Percentiles rank a stretch among this genome's conserved stretches.
These are phyloP conservation scores for Carassius auratus DNA, from an alignment of 2,113 vertebrate species.

Conservation along the genomic window DNA sequence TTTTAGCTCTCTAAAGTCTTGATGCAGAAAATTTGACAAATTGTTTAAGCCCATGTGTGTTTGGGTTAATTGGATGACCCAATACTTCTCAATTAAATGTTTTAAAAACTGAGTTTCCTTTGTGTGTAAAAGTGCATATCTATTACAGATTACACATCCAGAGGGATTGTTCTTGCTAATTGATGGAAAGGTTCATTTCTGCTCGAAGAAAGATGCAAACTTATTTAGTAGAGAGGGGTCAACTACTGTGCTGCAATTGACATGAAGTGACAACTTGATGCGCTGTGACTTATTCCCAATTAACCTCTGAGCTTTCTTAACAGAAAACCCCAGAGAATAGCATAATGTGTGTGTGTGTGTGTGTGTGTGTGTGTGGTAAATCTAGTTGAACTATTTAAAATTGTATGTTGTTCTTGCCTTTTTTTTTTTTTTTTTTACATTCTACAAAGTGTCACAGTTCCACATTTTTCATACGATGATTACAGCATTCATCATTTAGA, in stretches of 20 bases:
- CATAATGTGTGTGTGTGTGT: not conserved
- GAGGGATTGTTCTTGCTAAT: conserved; percentile 74
- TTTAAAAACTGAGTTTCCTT: conserved; percentile 71
- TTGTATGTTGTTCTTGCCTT: not conserved
- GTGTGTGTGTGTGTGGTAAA: conserved; percentile 7
- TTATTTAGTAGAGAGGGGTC: conserved; percentile 56
- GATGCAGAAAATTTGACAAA: conserved; percentile 68
- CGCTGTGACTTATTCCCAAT: conserved; percentile 43
- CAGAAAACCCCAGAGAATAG: conserved; percentile 12
- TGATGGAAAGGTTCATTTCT: conserved; percentile 66
- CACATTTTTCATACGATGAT: not conserved
- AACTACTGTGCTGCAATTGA: conserved; percentile 34
- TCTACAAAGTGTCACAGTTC: not conserved
- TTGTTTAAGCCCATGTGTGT: conserved; percentile 69
- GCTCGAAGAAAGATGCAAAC: conserved; percentile 54
- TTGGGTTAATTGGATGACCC: conserved; percentile 81
- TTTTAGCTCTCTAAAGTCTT: conserved; percentile 69
- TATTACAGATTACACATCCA: conserved; percentile 71
- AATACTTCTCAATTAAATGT: conserved; percentile 79
- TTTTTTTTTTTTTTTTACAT: too few species aligned
- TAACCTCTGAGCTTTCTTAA: conserved; percentile 49
- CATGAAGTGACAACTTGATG: conserved; percentile 36
- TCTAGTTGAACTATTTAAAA: conserved; percentile 37
- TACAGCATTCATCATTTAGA: not conserved
- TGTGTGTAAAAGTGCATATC: conserved; percentile 71